Percentiles rank a stretch among this genome's conserved stretches.
These are phyloP conservation scores for Yponomeuta sedellus DNA, from an alignment of 2,888 invertebrate species.

Conservation along the genomic window DNA sequence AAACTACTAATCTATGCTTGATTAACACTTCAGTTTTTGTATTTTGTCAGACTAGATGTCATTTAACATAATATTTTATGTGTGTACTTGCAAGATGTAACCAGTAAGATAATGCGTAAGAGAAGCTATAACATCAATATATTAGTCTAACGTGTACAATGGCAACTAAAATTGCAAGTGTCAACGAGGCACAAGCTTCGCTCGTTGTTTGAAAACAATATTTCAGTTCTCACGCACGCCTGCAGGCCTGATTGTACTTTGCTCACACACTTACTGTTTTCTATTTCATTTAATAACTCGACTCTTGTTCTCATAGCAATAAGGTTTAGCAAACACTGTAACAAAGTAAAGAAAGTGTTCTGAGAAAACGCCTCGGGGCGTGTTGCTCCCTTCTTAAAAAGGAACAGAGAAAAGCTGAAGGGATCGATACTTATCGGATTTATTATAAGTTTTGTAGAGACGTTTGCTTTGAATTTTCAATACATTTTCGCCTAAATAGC, in stretches of 20 bases:
- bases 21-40: too few species aligned
- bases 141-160: too few species aligned
- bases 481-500: too few species aligned
- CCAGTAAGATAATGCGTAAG: too few species aligned
- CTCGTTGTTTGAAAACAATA: neutral
- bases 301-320: neutral
- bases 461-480: too few species aligned
- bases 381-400: neutral
- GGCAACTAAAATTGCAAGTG: neutral
- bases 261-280: neutral
- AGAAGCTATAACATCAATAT: too few species aligned
- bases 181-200: neutral
- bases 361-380: neutral
- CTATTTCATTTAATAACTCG: neutral
- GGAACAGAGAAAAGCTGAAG: neutral
- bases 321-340: neutral
- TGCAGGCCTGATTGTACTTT: neutral
- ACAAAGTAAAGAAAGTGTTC: neutral
- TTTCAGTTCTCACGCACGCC: conserved; percentile 2
- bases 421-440: too few species aligned
- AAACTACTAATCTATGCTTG: too few species aligned
- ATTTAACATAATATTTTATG: too few species aligned
- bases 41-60: too few species aligned
- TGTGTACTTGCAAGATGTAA: too few species aligned
- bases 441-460: too few species aligned